phyloP scores from a whole-genome alignment of 64 coral and sea anemone species.

The Stylophora pistillata region DNA sequence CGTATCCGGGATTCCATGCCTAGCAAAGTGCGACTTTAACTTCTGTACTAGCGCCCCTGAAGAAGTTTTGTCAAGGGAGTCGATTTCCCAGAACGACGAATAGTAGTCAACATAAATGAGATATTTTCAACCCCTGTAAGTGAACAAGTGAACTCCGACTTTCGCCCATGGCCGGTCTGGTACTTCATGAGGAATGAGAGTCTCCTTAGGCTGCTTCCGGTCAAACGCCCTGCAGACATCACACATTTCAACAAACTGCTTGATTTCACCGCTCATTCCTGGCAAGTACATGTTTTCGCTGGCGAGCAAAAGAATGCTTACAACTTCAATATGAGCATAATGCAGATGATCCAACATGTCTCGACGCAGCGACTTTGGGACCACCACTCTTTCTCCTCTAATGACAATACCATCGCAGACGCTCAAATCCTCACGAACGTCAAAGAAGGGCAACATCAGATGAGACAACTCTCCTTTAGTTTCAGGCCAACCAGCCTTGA shows the following conservation, averaged over 20 bases:
- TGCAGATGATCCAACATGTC: neutral
- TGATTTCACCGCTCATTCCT: conserved; percentile 12
- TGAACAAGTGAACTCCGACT: conserved; percentile 20
- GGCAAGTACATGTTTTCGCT: conserved; percentile 17
- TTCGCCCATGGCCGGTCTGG: conserved; percentile 8
- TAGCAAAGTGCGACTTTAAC: conserved; percentile 11
- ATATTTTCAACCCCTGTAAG: neutral
- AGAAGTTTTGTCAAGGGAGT: neutral
- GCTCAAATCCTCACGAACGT: conserved; percentile 17
- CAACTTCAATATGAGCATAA: conserved; percentile 2
- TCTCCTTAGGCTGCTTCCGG: conserved; percentile 3
- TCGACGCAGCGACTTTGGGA: conserved; percentile 26
- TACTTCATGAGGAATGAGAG: neutral
- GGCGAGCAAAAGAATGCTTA: neutral
- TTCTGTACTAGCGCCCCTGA: neutral
- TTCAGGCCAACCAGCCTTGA: conserved; percentile 13
- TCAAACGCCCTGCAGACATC: conserved; percentile 28
- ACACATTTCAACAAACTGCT: conserved; percentile 17
- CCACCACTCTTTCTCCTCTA: conserved; percentile 10
- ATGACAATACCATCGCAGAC: conserved; percentile 9
- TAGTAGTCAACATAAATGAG: conserved; percentile 31
- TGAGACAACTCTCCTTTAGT: conserved; percentile 8
- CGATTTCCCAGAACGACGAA: conserved; percentile 8
- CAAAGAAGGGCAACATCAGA: neutral
- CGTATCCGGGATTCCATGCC: conserved; percentile 3